Base-by-base conservation (phyloP, 92 coral and sea anemone genomes). In the Epizoanthus scotinus region DNA sequence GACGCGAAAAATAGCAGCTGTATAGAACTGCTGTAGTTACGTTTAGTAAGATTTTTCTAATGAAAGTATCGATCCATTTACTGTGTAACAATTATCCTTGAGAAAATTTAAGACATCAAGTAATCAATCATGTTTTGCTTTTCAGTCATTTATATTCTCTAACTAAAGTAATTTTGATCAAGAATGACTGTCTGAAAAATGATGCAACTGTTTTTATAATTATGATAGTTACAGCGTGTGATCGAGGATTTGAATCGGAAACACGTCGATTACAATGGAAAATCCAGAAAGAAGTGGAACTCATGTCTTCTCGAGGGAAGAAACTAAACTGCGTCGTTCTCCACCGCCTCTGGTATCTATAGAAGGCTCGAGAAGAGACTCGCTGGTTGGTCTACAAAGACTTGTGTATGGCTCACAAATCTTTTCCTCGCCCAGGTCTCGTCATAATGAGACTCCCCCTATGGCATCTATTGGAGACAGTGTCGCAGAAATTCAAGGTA, bases 331-430 rank as follows among this genome's bases (percentile, higher is more conserved):
- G 19, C 97, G 97, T 53, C 80, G 94, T 14, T 90, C 97, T 52
- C 97, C 97, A 21, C 97, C 97, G 5, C 97, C 94, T 5, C 82
- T 92, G 44, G 94, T 90, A 18, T 90, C 94, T 42, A 83, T 90
- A 63, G 91, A 90, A 28, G 79, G 87, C 22, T 60, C 92, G 10
- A 83, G 90, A 69, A 83, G 93, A 69, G 94, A 85, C 71, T 92
- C 97, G 31, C 82, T 92, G 27, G 88, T 92, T 21, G 97, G 97
- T 1, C 85, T 92, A 5, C 97, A 90, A 55, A 57, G 97, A 68
- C 92, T 92, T 42, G 97, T 92, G 36, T 92, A 92, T 83, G 86
- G 91, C 50, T 87, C 97, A n/a, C 91, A 84, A 63, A 83, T 90
- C 49, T 91, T 91, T 78, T 71, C 94, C 2, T 67, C 85, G 42